Conservation (phyloP, 2,113 vertebrate genomes). For the Otis tarda region DNA sequence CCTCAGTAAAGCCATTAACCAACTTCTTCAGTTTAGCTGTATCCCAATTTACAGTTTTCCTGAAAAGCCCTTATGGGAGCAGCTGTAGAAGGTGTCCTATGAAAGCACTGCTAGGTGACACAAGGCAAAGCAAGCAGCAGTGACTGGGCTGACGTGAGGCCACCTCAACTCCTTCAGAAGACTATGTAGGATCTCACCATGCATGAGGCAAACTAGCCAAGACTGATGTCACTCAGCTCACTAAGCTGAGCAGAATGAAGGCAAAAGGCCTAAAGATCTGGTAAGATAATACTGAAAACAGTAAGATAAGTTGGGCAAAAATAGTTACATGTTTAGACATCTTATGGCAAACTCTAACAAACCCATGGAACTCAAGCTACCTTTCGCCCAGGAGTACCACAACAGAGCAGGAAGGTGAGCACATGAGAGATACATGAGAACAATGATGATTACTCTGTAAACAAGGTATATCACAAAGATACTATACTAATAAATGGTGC, state of each 20-base stretch:
- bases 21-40: not conserved
- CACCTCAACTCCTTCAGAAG: not conserved
- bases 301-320: not conserved
- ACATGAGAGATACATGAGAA: not conserved
- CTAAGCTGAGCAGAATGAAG: not conserved
- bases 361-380: not conserved
- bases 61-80: not conserved
- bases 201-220: not conserved
- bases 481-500: not conserved
- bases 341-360: not conserved
- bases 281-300: not conserved
- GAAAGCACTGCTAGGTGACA: not conserved
- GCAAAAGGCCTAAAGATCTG: not conserved
- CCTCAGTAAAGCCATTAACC: not conserved
- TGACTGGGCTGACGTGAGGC: not conserved
- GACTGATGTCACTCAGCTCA: rapidly evolving
- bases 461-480: not conserved
- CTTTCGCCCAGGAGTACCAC: not conserved
- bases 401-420: constrained; percentile 6
- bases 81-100: not conserved
- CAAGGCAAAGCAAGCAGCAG: not conserved
- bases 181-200: rapidly evolving
- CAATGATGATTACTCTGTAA: not conserved
- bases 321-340: not conserved
- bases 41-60: not conserved